A percentile compares a stretch with the other conserved stretches of the same genome.
Evolutionary conservation across 2,888 invertebrate species (phyloP).

Genomic region (Hemicrepidius hirtus): DNA sequence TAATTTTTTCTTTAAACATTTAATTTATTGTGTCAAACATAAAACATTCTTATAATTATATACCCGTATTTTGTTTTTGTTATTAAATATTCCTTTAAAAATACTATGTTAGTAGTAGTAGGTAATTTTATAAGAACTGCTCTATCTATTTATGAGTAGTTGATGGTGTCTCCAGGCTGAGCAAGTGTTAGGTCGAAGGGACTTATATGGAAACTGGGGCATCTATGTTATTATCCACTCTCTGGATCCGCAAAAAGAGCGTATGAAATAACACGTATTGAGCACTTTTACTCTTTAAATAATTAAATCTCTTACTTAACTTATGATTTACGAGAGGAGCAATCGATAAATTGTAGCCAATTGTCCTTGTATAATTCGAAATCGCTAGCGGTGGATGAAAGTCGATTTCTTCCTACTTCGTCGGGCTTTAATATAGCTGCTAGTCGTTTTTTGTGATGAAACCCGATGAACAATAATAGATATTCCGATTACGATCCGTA

Average conservation of each 20-base stretch:
- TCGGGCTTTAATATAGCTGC: constrained; percentile 8
- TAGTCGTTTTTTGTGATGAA: constrained; percentile 10
- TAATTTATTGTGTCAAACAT: background rate
- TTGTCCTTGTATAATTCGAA: constrained; percentile 40
- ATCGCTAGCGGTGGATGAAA: constrained; percentile 32
- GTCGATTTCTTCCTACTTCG: constrained; percentile 24
- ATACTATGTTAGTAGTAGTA: too few relatives aligned
- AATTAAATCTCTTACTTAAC: constrained; percentile 53
- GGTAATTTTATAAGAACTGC: background rate
- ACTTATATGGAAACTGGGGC: constrained; percentile 57
- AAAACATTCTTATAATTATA: too few relatives aligned
- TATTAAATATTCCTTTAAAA: too few relatives aligned
- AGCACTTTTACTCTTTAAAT: constrained; percentile 56
- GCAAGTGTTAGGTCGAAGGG: constrained; percentile 53
- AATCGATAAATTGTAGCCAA: constrained; percentile 42
- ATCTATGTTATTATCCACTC: constrained; percentile 55
- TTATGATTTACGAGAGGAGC: constrained; percentile 50
- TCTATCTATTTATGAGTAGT: constrained; percentile 44
- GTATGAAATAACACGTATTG: constrained; percentile 49
- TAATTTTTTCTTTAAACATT: constrained; percentile 18
- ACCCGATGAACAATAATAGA: constrained; percentile 20
- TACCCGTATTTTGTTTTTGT: too few relatives aligned
- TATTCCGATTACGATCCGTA: constrained; percentile 14
- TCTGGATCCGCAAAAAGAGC: constrained; percentile 50
- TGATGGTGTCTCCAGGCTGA: constrained; percentile 50